Base-by-base conservation (phyloP, 2,888 invertebrate species). In the Epinotia nisella region DNA sequence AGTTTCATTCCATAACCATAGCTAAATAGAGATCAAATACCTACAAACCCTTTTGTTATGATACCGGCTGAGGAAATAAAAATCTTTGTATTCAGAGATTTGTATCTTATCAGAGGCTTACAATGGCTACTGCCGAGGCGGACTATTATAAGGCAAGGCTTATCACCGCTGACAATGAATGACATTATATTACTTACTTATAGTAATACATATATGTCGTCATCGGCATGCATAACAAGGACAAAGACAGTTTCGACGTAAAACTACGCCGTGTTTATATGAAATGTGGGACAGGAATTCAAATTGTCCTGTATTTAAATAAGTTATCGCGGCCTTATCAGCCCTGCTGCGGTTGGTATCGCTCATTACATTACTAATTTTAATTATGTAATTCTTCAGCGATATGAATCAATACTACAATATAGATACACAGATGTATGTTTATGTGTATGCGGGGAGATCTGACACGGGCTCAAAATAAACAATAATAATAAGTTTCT, bases 81-180 rank as follows among this genome's bases (percentile, higher is more conserved):
- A 73, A 69, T 69, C 68, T 70, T 62, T 61, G 72, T 60, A 60
- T 75, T 66, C 61, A 35, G 61, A 69, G 73, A 70, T 73, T 75
- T 73, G 39, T 70, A 70, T 70, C 75, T 75, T 75, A 75, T 75
- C 75, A 15, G 10, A 35, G 62, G 73, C 66, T 73, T 70, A 73
- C 58, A 9, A 10, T 58, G 65, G 66, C 73, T 70, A 62, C 73
- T 67, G 45, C 11, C 41, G 49, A 53, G 65, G 53, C 62, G 70
- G 58, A 68, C 67, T 72, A 60, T 61, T 65, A 39, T 53, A 58
- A 58, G 59, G 69, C 69, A 39, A 62, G 56, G 65, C 69, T 75
- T 75, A 75, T 75, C 75, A 60, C 51, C 17, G 51, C 70, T 75
- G 59, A 69, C 71, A 74, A 75, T 71, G 75, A 74, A 58, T 39